Percentiles rank a stretch among this genome's conserved stretches.
phyloP scores from a whole-genome alignment of 2,113 vertebrate genomes.

The Fregetta grallaria region DNA sequence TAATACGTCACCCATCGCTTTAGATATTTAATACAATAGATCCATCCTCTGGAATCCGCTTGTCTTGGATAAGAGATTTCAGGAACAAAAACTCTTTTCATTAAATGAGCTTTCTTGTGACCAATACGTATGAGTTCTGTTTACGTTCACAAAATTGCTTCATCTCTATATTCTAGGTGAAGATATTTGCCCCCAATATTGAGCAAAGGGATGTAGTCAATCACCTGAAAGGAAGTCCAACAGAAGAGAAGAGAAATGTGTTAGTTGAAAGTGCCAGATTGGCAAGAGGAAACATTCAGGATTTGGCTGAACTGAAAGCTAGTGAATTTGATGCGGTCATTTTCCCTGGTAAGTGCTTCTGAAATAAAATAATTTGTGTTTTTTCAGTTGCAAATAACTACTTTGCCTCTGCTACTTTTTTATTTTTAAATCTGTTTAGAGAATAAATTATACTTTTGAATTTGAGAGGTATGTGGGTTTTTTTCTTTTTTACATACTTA shows the following conservation, averaged over 20 bases:
- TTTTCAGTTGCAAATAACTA: not conserved
- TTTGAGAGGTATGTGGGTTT: not conserved
- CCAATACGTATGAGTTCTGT: not conserved
- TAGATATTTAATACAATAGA: not conserved
- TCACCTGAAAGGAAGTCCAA: conserved; percentile 78
- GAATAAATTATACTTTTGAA: not conserved
- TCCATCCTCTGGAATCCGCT: not conserved
- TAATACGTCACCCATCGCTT: fast-evolving
- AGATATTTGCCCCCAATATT: conserved; percentile 83
- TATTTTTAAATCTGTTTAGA: not conserved
- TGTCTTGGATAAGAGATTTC: not conserved
- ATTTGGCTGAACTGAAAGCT: conserved; percentile 76
- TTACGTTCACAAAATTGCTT: not conserved
- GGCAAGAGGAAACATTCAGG: conserved; percentile 78
- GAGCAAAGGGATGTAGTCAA: conserved; percentile 86
- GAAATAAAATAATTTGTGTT: not conserved
- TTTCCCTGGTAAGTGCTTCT: conserved; percentile 73
- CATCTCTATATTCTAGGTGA: conserved; percentile 73
- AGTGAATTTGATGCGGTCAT: conserved; percentile 78
- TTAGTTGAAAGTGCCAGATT: conserved; percentile 81
- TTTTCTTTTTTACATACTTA: not conserved
- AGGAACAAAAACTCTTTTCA: not conserved
- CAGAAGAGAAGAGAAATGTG: conserved; percentile 81
- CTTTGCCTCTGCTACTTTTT: not conserved
- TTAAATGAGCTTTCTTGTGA: not conserved